Evolutionary conservation across 2,113 vertebrate species (phyloP).

Genomic region (Callaeas wilsoni): DNA sequence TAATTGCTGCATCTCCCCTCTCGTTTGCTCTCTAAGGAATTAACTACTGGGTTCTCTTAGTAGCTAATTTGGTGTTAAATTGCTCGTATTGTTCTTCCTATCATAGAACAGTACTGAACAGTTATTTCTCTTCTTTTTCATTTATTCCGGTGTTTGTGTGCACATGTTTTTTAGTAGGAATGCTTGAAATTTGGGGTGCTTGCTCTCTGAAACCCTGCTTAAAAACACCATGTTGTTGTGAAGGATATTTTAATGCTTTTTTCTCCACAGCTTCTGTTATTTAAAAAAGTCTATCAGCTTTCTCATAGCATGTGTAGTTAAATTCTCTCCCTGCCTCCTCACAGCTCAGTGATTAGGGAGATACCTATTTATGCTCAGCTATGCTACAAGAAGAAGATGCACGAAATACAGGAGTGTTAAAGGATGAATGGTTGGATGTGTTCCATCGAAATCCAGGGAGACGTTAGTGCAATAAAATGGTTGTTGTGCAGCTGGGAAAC

Average conservation of each 20-base stretch:
- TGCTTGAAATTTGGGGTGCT: neutral
- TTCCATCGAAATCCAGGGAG: neutral
- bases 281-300: neutral
- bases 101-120: neutral
- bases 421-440: neutral
- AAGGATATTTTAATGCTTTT: neutral
- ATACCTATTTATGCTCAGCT: neutral
- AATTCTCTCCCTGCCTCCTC: neutral
- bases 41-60: neutral
- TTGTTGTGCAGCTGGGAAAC: neutral
- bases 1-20: neutral
- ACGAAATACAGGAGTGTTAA: neutral
- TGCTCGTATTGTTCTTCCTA: neutral
- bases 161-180: neutral
- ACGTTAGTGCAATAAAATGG: neutral
- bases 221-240: neutral
- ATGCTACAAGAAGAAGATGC: neutral
- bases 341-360: neutral
- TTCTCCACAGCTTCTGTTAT: neutral
- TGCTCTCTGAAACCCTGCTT: neutral
- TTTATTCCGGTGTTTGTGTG: neutral
- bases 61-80: conserved; percentile 1
- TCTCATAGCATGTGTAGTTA: neutral
- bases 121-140: neutral
- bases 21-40: neutral